phyloP scores from a whole-genome alignment of 2,888 invertebrate genomes.

The Linnaemya vulpina region DNA sequence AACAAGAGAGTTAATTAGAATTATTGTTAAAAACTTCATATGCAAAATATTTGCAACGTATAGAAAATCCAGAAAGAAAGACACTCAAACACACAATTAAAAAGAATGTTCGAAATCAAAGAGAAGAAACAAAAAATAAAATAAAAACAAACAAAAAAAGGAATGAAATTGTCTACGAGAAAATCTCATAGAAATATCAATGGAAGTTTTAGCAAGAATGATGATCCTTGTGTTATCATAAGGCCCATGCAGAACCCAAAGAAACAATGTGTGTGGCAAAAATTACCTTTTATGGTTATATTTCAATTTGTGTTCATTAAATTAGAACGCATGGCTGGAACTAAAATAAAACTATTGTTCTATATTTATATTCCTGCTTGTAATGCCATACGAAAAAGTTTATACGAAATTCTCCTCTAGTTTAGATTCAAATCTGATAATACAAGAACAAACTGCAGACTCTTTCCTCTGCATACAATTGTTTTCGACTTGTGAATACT shows the following conservation, averaged over 20 bases:
- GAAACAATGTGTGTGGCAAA: conserved; percentile 66
- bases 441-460: conserved; percentile 30
- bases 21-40: conserved; percentile 68
- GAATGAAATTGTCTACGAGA: conserved; percentile 13
- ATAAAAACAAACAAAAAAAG: not conserved
- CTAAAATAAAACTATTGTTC: conserved; percentile 71
- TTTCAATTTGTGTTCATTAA: conserved; percentile 79
- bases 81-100: conserved; percentile 32
- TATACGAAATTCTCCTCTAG: conserved; percentile 50
- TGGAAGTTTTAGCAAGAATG: conserved; percentile 27
- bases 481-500: conserved; percentile 66
- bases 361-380: conserved; percentile 59
- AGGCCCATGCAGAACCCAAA: conserved; percentile 18
- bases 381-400: conserved; percentile 5
- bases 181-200: conserved; percentile 42
- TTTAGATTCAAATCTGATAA: conserved; percentile 71
- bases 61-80: not conserved
- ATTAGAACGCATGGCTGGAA: conserved; percentile 75
- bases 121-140: not conserved
- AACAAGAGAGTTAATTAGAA: conserved; percentile 71
- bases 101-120: conserved; percentile 35
- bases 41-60: conserved; percentile 71
- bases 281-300: conserved; percentile 77
- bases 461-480: conserved; percentile 50
- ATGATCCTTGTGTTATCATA: conserved; percentile 66